phyloP scores from a whole-genome alignment of 2,797 vertebrate genomes.

The Delichon dasypus region DNA sequence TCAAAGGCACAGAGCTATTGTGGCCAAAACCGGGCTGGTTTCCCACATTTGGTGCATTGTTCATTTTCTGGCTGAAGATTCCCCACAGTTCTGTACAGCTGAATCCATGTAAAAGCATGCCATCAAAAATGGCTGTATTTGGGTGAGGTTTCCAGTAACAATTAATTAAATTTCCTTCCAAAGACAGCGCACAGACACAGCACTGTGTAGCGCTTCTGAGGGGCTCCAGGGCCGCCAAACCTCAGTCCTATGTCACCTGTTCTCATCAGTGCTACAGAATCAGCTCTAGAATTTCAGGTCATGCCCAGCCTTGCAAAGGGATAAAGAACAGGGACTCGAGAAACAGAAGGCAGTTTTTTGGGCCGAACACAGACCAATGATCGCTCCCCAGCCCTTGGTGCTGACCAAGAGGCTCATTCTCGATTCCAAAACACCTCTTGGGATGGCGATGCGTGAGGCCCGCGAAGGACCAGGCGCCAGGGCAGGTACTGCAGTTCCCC shows the following conservation, averaged over 20 bases:
- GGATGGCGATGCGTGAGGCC: accelerated
- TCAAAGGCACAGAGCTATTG: accelerated
- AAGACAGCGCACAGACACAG: background rate
- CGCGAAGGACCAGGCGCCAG: accelerated
- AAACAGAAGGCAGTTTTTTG: background rate
- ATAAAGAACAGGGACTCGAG: no score
- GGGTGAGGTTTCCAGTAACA: background rate
- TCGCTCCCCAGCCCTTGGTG: background rate
- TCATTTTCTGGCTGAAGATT: background rate
- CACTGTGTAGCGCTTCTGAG: accelerated
- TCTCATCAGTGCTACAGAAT: background rate
- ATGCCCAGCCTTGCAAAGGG: background rate
- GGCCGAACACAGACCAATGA: no score
- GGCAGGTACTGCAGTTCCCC: accelerated
- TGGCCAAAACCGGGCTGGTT: background rate
- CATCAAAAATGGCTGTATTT: background rate
- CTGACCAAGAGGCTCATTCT: background rate
- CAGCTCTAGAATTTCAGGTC: background rate
- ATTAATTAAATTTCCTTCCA: background rate
- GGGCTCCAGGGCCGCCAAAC: accelerated
- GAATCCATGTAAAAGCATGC: background rate
- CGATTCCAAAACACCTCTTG: accelerated
- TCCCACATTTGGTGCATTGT: background rate
- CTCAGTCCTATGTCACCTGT: background rate
- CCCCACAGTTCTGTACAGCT: background rate